Evolutionary conservation across 2,797 vertebrate species (phyloP), one percentile per base, ranked within the genome.

Genomic region (Anisognathus igniventris): DNA sequence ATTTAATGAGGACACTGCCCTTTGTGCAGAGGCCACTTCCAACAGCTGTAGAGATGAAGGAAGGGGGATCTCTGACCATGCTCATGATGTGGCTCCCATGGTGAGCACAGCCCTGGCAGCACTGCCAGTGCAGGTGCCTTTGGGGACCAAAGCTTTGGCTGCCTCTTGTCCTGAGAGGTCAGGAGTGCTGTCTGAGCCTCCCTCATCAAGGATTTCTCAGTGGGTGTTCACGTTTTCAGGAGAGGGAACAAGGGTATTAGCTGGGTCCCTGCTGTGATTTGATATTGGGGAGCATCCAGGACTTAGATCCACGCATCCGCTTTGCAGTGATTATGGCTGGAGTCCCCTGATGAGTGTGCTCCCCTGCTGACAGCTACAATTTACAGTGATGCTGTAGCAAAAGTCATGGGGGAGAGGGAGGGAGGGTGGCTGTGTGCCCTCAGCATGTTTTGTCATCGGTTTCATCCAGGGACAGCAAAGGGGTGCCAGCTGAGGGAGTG

Each of bases 21-120:
- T 92, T 95, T 95, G 79, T 93, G 66, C n/a, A 4, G 0, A 68
- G 79, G 84, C 62, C 65, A 66, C 35, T 71, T 71, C 60, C 67
- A 95, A 60, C 93, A 96, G 95, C 95, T 96, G 93, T 19, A 92
- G 92, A 73, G 73, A 95, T 33, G 74, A 68, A 80, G 93, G 91
- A 81, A 76, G 58, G n/a, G 54, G 30, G 66, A 85, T 37, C 79
- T 80, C 21, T 53, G 76, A 15, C 3, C 25, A 60, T 0, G 2
- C 28, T 68, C 35, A 18, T 0, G 4, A 67, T 0, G 8, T 62
- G 79, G 73, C n/a, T 85, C 66, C 66, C 54, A 37, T 2, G 0
- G 33, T 0, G 1, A 92, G 53, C 14, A 22, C 1, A 0, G 75
- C 33, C 56, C 68, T 58, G 6, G 37, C 44, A 62, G 82, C n/a